Base-by-base conservation (phyloP, 1,140 invertebrate genomes). In the Drosophila obscura region DNA sequence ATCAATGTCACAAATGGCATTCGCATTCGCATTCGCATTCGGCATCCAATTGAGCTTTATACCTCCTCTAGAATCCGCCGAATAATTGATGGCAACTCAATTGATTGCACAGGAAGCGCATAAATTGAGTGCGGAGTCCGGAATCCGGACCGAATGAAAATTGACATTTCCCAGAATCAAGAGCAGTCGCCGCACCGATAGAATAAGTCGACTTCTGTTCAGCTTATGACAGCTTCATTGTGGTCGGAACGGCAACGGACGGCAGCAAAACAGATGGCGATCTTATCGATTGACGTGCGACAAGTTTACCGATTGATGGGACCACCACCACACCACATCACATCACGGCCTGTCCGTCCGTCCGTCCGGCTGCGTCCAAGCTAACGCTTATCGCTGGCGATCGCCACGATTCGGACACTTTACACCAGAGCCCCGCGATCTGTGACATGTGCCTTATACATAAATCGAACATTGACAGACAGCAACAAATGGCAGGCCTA, bases 51-150 rank as follows among this genome's bases (percentile, higher is more conserved):
- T 48, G 61, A 41, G 28, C 19, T 55, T 59, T 65, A 35, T 35
- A 4, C 31, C 31, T 11, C 31, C 31, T 9, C 48, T 67, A 80
- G 77, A 80, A 77, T 80, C 31, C 31, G 46, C 61, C 16, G 24
- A 58, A 71, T 75, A 75, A 67, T 71, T 75, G 65, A 77, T 44
- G 35, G n/a, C 46, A 75, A 68, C 19, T 19, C 19, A 19, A 19
- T 81, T 50, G 73, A 77, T 61, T 73, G 72, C 72, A 81, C 81
- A 85, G 82, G 81, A 85, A 85, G 65, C 65, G 65, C 53, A 85
- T 77, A 85, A 85, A 80, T 85, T 80, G 49, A 56, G 46, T n/a
- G n/a, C n/a, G n/a, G n/a, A n/a, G n/a, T n/a, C n/a, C n/a, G n/a
- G n/a, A n/a, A n/a, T 13, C 39, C 19, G 24, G 65, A 77, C 45